A percentile compares a stretch with the other conserved stretches of the same genome.
Evolutionary conservation across 2,888 invertebrate genomes (phyloP).

Genomic region (Phortica okadai): DNA sequence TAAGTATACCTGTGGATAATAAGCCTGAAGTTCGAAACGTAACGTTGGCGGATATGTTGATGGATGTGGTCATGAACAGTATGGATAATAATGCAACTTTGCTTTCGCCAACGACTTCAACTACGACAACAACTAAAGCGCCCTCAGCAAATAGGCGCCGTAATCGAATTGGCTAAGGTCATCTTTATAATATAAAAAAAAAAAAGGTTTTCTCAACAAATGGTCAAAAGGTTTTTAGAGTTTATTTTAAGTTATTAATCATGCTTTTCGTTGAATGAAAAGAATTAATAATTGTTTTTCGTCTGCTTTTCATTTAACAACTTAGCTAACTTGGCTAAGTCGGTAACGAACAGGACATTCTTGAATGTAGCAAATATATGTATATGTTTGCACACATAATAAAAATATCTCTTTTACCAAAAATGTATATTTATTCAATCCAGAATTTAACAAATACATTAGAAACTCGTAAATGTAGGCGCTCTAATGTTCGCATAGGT

Average conservation of each 20-base stretch:
- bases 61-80: conserved; percentile 58
- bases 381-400: too few relatives aligned
- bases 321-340: too few relatives aligned
- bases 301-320: too few relatives aligned
- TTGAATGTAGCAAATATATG: too few relatives aligned
- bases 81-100: conserved; percentile 58
- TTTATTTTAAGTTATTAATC: not conserved
- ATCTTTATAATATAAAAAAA: not conserved
- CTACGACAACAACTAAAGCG: conserved; percentile 41
- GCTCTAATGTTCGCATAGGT: too few relatives aligned
- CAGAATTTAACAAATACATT: too few relatives aligned
- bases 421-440: too few relatives aligned
- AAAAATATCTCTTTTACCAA: too few relatives aligned
- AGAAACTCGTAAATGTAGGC: too few relatives aligned
- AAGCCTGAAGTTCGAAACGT: conserved; percentile 53
- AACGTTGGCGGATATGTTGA: conserved; percentile 45
- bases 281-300: too few relatives aligned
- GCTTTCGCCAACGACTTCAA: conserved; percentile 42
- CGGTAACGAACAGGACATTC: too few relatives aligned
- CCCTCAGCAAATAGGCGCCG: conserved; percentile 47
- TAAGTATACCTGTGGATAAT: conserved; percentile 82
- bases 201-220: not conserved
- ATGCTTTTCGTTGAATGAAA: too few relatives aligned
- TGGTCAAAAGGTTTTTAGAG: not conserved
- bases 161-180: conserved; percentile 55